Conservation (phyloP, 1,140 invertebrate species). For the Brachionus koreanus region DNA sequence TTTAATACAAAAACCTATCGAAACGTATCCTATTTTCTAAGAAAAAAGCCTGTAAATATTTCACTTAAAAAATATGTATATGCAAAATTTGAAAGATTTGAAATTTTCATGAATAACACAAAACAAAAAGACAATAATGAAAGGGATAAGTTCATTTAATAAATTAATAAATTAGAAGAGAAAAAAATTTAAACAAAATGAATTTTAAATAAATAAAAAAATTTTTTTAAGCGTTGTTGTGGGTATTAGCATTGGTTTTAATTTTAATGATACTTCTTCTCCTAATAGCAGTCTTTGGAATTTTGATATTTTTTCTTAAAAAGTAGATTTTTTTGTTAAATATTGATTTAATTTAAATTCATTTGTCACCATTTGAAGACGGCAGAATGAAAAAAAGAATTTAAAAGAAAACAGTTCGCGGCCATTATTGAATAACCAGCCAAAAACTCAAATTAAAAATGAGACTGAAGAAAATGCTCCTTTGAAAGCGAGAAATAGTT, state of each 20-base stretch:
- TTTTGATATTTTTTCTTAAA: slow-evolving; percentile 12
- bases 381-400: neutral
- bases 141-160: no score
- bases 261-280: neutral
- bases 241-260: neutral
- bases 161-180: neutral
- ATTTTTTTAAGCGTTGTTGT: neutral
- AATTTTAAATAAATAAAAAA: neutral
- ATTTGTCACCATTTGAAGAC: neutral
- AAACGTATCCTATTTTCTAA: no score
- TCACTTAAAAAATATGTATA: no score
- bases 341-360: neutral
- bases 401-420: neutral
- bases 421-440: neutral
- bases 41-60: no score
- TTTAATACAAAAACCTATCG: no score
- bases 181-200: neutral
- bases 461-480: neutral
- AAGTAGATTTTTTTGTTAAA: neutral
- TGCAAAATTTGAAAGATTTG: no score
- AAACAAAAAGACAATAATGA: no score
- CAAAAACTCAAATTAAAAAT: neutral
- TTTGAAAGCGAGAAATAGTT: neutral
- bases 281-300: neutral
- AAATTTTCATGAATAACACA: no score